These are phyloP conservation scores for Apis cerana DNA, from an alignment of 1,140 invertebrate species.

Conservation along the genomic window DNA sequence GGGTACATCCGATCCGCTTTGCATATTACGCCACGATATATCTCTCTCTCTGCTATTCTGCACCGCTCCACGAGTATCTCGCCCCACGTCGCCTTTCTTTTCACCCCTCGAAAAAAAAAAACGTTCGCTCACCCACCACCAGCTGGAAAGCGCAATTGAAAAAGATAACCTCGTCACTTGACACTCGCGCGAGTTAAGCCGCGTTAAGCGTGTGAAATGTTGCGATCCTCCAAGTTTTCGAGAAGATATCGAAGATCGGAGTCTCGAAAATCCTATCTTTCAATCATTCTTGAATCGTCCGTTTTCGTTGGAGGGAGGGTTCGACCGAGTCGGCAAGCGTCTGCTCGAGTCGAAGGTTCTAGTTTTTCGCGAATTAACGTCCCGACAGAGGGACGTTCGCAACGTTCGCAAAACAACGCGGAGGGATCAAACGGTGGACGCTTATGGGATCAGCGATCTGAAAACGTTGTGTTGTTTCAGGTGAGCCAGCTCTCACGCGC, in stretches of 20 bases:
- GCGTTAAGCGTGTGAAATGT: no score
- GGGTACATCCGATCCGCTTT: slow-evolving; percentile 76
- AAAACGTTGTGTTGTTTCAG: slow-evolving; percentile 81
- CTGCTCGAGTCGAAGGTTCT: slow-evolving; percentile 22
- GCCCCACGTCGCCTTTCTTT: slow-evolving; percentile 56
- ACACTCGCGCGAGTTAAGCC: not conserved
- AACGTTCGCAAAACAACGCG: slow-evolving; percentile 71
- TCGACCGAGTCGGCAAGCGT: no score
- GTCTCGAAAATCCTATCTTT: no score
- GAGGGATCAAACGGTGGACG: slow-evolving; percentile 77
- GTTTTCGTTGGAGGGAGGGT: no score
- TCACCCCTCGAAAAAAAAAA: slow-evolving; percentile 22
- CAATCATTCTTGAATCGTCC: not conserved
- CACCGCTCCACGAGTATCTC: slow-evolving; percentile 57
- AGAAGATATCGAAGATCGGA: no score
- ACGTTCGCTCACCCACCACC: slow-evolving; percentile 22
- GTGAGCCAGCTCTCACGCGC: slow-evolving; percentile 77
- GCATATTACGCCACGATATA: slow-evolving; percentile 74
- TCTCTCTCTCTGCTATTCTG: slow-evolving; percentile 65
- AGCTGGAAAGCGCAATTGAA: slow-evolving; percentile 12
- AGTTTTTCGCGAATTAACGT: slow-evolving; percentile 65
- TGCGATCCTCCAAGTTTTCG: no score
- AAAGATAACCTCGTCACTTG: not conserved
- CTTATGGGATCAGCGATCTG: slow-evolving; percentile 80
- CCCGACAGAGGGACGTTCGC: slow-evolving; percentile 39